Evolutionary conservation across 2,888 invertebrate species (phyloP).

Genomic region (Melanotus villosus): DNA sequence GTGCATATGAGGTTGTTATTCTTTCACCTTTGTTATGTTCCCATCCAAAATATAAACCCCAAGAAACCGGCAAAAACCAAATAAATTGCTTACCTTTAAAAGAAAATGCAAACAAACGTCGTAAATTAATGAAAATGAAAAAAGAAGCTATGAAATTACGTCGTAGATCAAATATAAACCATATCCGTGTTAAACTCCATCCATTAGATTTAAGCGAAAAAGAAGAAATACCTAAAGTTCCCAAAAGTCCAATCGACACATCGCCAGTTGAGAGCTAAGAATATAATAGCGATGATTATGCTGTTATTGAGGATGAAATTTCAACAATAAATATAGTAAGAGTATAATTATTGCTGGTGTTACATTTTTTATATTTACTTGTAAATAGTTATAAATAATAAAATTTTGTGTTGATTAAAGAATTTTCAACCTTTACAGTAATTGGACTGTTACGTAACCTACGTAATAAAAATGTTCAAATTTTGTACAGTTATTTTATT

Average conservation of each 20-base stretch:
- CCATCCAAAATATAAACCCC: constrained; percentile 90
- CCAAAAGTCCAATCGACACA: constrained; percentile 71
- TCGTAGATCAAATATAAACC: constrained; percentile 69
- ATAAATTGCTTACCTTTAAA: constrained; percentile 82
- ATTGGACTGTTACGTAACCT: too few relatives aligned
- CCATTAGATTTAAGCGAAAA: constrained; percentile 71
- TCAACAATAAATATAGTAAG: constrained; percentile 45
- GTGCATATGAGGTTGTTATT: constrained; percentile 94
- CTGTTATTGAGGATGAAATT: constrained; percentile 48
- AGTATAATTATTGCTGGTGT: constrained; percentile 21
- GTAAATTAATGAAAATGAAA: constrained; percentile 80
- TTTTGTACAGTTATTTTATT: too few relatives aligned
- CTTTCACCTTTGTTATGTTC: constrained; percentile 88
- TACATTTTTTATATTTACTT: constrained; percentile 23
- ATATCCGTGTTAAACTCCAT: constrained; percentile 77
- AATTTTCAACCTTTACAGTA: too few relatives aligned
- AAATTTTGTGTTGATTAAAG: too few relatives aligned
- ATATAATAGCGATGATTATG: constrained; percentile 56
- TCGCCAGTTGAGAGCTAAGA: constrained; percentile 82
- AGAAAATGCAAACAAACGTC: constrained; percentile 80
- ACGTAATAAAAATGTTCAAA: too few relatives aligned
- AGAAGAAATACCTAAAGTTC: constrained; percentile 55
- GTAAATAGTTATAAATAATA: constrained; percentile 19
- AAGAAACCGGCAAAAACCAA: constrained; percentile 82
- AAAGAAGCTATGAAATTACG: constrained; percentile 80